Evolutionary conservation across 2,888 invertebrate species (phyloP), one percentile per base, ranked within the genome.

Genomic region (Hoplodrina blanda): DNA sequence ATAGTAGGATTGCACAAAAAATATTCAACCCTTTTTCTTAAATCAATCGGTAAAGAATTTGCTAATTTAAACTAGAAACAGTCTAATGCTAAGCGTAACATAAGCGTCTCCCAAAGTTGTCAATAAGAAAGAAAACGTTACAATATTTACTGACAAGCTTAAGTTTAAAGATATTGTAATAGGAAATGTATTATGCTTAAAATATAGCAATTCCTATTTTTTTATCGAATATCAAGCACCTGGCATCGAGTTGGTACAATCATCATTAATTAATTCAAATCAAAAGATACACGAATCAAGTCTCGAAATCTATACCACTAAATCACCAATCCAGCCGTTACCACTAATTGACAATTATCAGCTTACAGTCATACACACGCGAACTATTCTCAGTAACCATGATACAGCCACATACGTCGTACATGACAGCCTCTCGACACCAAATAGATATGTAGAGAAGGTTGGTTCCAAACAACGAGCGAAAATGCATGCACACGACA

Each of bases 271-370:
- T 37, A 37, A 5, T 17, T 50, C 11, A 71, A 52, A 50, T 19
- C 50, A 52, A 37, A 37, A 20, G 67, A 67, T 46, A 67, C 11
- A 53, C 56, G 11, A 56, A 57, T 76, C 68, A 67, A 37, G 30
- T 53, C 25, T 17, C 11, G 4, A 44, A 65, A 57, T 76, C 44
- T 57, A 53, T 8, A 50, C 37, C 15, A 19, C 56, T 72, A 68
- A 72, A 67, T 67, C 52, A 72, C 68, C 37, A n/a, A 41, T 62
- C 70, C 53, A 77, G 77, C 56, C 41, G 46, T 69, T 77, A 52
- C 50, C 53, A 69, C 78, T 67, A 72, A 72, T 72, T 72, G 72
- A 53, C 72, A 72, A 72, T 76, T 67, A 72, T 67, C 50, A 20
- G 56, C 56, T 62, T 53, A 77, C 73, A n/a, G n/a, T n/a, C n/a